A percentile compares a stretch with the other conserved stretches of the same genome.
phyloP scores from a whole-genome alignment of 2,888 invertebrate species.

The Dolichopus griseipennis region DNA sequence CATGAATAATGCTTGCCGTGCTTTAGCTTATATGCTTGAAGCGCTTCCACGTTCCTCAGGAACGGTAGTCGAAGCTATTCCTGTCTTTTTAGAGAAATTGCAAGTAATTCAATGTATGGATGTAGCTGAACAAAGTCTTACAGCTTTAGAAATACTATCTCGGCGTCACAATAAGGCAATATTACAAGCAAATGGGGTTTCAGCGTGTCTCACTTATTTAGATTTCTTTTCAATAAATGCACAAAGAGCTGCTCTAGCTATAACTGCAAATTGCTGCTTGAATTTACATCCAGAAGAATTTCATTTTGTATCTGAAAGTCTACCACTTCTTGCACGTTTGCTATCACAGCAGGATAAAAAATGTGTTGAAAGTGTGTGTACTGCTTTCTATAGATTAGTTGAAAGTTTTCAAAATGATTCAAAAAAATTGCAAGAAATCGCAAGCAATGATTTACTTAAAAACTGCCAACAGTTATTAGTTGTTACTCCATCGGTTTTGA shows the following conservation, averaged over 20 bases:
- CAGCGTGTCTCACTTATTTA: conserved; percentile 90
- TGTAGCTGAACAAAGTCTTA: conserved; percentile 96
- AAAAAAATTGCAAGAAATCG: conserved; percentile 83
- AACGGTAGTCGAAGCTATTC: conserved; percentile 93
- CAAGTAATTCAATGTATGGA: conserved; percentile 99
- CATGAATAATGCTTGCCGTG: conserved; percentile 98
- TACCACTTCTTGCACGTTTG: conserved; percentile 72
- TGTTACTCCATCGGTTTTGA: conserved; percentile 90
- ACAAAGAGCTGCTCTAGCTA: conserved; percentile 90
- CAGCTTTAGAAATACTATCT: conserved; percentile 94
- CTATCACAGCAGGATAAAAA: conserved; percentile 90
- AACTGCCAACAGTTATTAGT: conserved; percentile 88
- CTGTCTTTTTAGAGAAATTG: conserved; percentile 91
- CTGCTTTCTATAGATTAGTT: conserved; percentile 91
- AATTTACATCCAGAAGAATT: conserved; percentile 91
- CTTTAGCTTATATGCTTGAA: conserved; percentile 98
- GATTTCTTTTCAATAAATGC: conserved; percentile 99
- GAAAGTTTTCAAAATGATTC: conserved; percentile 94
- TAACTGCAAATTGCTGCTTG: conserved; percentile 96
- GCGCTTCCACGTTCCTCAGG: conserved; percentile 92
- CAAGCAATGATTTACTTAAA: conserved; percentile 74
- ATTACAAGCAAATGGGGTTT: conserved; percentile 87
- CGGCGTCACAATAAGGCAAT: conserved; percentile 94
- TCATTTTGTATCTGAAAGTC: conserved; percentile 79
- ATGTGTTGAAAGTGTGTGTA: conserved; percentile 93